Base-by-base conservation (phyloP, 2,888 invertebrate species). In the Panorpa germanica region DNA sequence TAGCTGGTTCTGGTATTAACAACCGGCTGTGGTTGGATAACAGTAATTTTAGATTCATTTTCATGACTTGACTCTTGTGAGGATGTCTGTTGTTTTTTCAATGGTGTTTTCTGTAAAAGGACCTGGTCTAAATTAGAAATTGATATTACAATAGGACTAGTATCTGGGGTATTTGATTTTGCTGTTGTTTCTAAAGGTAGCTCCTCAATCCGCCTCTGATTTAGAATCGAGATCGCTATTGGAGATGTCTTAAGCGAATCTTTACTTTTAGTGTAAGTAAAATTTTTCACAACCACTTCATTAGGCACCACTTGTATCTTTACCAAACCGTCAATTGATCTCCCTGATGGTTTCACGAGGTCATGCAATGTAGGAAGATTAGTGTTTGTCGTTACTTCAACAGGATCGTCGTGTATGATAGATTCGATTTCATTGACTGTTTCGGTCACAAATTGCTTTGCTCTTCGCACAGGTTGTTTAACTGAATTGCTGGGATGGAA, bases 221-320 rank as follows among this genome's bases (percentile, higher is more conserved):
- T 44, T 23, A 50, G 30, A 2, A 52, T 32, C 16, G 27, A 29
- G 12, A 57, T 45, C 33, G 44, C 50, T 10, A 54, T 44, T 2
- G 55, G 50, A 37, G 51, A 45, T 38, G 47, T 49, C 2, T 43
- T 34, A 4, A 50, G 48, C 13, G 42, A 34, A 27, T 52, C 53
- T 43, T 56, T 52, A 2, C 55, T 58, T 43, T 57, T 58, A 10
- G 52, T 57, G 37, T 47, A 55, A 12, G 56, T 57, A 14, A 53
- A 44, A 27, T 56, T 54, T 32, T 49, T 56, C 5, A 48, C 47
- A 18, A 49, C 52, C 7, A 43, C 41, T 39, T 55, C 55, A 19
- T 55, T 48, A 42, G 53, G 51, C 3, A 52, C 33, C 3, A 54
- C 43, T 31, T 55, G 44, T 12, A 54, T 37, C 39, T 57, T 53